Evolutionary conservation across 2,888 invertebrate genomes (phyloP).

Genomic region (Papilio protenor): DNA sequence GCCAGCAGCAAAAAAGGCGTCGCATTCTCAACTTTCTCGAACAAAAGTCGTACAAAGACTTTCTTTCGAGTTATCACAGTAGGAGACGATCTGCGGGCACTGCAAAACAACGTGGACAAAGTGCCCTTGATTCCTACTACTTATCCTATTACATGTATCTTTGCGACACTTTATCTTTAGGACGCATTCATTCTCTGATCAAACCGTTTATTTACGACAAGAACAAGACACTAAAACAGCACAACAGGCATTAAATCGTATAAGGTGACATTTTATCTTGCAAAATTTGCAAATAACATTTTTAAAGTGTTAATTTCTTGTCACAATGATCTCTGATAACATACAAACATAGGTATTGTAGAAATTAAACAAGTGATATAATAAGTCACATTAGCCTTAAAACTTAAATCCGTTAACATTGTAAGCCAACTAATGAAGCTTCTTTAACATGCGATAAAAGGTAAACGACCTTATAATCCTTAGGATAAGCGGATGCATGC

Average conservation of each 20-base stretch:
- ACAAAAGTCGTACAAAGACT: conserved; percentile 29
- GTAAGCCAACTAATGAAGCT: conserved; percentile 13
- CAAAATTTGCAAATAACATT: background rate
- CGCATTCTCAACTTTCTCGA: conserved; percentile 27
- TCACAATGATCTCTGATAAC: background rate
- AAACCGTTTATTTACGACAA: background rate
- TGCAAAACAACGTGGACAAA: conserved; percentile 30
- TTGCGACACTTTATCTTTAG: conserved; percentile 18
- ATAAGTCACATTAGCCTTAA: background rate
- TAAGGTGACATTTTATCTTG: background rate
- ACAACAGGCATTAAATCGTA: background rate
- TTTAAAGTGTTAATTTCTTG: background rate
- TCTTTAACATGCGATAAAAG: conserved; percentile 30
- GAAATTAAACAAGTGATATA: background rate
- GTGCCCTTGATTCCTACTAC: conserved; percentile 25
- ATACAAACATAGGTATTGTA: background rate
- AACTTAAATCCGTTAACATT: conserved; percentile 8
- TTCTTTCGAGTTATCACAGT: conserved; percentile 37
- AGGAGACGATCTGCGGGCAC: background rate
- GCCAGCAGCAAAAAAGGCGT: conserved; percentile 21
- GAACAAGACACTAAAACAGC: background rate
- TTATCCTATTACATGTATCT: conserved; percentile 38
- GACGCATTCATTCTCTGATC: conserved; percentile 16
- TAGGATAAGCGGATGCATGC: conserved; percentile 26
- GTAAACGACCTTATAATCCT: conserved; percentile 31